A percentile compares a stretch with the other conserved stretches of the same genome.
Evolutionary conservation across 2,797 vertebrate species (phyloP).

Genomic region (Pseudomugil tenellus): DNA sequence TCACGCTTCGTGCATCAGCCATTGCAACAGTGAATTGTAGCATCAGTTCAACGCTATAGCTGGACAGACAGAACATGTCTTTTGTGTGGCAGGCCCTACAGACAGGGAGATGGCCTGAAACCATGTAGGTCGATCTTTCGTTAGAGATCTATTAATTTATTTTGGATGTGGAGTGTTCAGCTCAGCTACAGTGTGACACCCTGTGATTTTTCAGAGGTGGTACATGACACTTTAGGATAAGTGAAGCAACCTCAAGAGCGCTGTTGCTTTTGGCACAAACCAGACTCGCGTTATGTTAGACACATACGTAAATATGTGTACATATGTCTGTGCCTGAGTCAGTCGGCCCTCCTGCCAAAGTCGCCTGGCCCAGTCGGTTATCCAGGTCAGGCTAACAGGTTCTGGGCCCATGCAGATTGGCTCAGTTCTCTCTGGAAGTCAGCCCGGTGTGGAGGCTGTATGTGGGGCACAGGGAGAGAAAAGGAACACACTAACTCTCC

Average conservation of each 20-base stretch:
- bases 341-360: constrained; percentile 48
- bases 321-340: constrained; percentile 40
- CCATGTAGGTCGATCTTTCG: neutral
- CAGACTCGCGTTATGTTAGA: constrained; percentile 1
- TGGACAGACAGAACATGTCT: neutral
- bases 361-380: constrained; percentile 71
- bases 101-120: neutral
- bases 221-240: neutral
- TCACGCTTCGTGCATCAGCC: neutral
- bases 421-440: constrained; percentile 76
- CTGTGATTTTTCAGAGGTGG: constrained; percentile 2
- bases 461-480: constrained; percentile 76
- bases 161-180: neutral
- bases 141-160: neutral
- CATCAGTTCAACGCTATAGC: neutral
- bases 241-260: neutral
- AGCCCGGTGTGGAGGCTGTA: constrained; percentile 76
- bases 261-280: neutral
- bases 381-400: constrained; percentile 81
- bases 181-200: constrained; percentile 1
- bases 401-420: constrained; percentile 78
- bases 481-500: constrained; percentile 61
- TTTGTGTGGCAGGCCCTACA: neutral
- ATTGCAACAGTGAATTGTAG: neutral
- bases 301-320: neutral